Base-by-base conservation (phyloP, 2,113 vertebrate species). In the Origma solitaria region DNA sequence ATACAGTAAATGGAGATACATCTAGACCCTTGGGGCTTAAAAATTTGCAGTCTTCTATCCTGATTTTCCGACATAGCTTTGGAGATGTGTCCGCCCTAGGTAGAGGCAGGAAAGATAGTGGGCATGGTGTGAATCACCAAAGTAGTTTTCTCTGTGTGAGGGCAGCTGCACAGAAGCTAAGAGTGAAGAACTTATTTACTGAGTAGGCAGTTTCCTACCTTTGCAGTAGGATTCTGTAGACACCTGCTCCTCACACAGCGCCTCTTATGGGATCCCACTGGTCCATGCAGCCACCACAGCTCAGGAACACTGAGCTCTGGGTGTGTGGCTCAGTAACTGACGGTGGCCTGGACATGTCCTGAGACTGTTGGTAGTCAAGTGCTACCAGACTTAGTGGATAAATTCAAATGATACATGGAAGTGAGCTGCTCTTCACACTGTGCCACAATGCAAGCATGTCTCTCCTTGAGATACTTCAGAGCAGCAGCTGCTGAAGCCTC, bases 281-380 rank as follows among this genome's bases (percentile, higher is more conserved):
- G 10, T 28, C 35, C 21, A 3, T 7, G n/a, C 33, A 73, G 44
- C 49, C 53, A 1, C 31, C 3, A 1, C 13, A 2, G 6, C 73
- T 30, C n/a, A 30, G 61, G 30, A 65, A 7, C 8, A 4, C 9
- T 0, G 25, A 24, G 25, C 1, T 33, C 20, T 10, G 20, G 11
- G 45, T 22, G 5, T 6, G 24, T 8, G 14, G 31, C n/a, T 45
- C 33, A 38, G 44, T 13, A 30, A 28, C 37, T 58, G 30, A 10
- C 0, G 0, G 13, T 19, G 33, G 31, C 62, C 62, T 21, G 4
- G 13, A 13, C 35, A n/a, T 7, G 2, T 57, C 35, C 57, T 40
- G 47, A 45, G 65, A 3, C 57, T 88, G 57, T 38, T 62, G 31
- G 56, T 30, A 31, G n/a, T 15, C 37, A 49, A 27, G 50, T 6